Conservation (phyloP, 2,888 invertebrate genomes). For the Geophilus truncorum region DNA sequence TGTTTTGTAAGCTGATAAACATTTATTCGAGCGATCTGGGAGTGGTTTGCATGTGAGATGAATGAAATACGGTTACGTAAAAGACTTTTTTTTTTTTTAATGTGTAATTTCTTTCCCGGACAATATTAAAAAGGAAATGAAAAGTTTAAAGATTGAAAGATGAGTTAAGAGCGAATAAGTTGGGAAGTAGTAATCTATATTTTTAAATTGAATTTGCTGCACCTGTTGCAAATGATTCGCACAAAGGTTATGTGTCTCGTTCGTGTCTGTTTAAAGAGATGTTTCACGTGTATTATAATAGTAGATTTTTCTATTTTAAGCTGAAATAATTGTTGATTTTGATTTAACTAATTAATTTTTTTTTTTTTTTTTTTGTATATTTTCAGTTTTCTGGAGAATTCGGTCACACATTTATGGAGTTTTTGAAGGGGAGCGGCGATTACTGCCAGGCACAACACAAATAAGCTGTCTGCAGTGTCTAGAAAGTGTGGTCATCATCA, state of each 20-base stretch:
- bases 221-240: slow-evolving; percentile 11
- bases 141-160: neutral
- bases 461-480: slow-evolving; percentile 58
- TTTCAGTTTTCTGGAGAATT: slow-evolving; percentile 38
- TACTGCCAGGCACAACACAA: slow-evolving; percentile 99
- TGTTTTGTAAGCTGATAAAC: neutral
- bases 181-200: neutral
- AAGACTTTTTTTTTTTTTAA: neutral
- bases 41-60: neutral
- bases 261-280: neutral
- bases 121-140: neutral
- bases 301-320: too few relatives aligned
- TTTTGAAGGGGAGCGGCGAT: slow-evolving; percentile 96
- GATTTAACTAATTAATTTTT: neutral
- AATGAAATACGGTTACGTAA: neutral
- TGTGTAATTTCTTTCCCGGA: neutral
- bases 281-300: too few relatives aligned
- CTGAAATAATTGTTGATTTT: neutral
- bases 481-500: slow-evolving; percentile 14
- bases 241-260: neutral
- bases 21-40: neutral
- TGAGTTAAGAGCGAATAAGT: neutral
- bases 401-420: slow-evolving; percentile 64
- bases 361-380: slow-evolving; percentile 25
- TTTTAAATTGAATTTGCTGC: neutral